Percentiles rank a stretch among this genome's conserved stretches.
These are phyloP conservation scores for Silurus asotus DNA, from an alignment of 2,113 vertebrate species.

Conservation along the genomic window DNA sequence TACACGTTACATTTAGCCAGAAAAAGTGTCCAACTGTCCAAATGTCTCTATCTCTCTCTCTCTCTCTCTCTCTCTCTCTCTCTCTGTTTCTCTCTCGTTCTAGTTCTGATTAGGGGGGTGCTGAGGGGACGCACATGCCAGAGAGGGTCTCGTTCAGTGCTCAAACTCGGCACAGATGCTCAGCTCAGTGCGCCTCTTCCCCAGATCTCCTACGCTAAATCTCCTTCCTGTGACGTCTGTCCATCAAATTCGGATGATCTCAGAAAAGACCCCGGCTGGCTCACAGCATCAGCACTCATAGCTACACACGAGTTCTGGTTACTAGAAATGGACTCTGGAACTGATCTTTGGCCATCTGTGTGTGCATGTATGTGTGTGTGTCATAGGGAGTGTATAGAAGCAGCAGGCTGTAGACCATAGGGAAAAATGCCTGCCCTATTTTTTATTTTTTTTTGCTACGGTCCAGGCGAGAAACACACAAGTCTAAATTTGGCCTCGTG, in stretches of 20 bases:
- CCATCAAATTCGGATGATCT: conserved; percentile 14
- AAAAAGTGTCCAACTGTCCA: conserved; percentile 33
- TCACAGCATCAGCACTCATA: background rate
- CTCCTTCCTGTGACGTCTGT: conserved; percentile 37
- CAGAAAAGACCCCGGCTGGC: conserved; percentile 16
- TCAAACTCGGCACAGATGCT: conserved; percentile 35
- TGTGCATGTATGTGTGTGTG: conserved; percentile 45
- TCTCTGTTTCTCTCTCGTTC: background rate
- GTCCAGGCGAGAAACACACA: conserved; percentile 76
- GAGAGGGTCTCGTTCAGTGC: conserved; percentile 24
- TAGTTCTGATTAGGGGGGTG: background rate
- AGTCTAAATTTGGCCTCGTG: conserved; percentile 71
- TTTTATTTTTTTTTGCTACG: conserved; percentile 70
- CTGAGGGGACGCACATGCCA: conserved; percentile 15
- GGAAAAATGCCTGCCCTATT: conserved; percentile 75
- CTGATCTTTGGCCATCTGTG: conserved; percentile 72
- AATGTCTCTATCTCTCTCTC: conserved; percentile 18
- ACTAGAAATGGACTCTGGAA: conserved; percentile 68
- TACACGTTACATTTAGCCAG: conserved; percentile 29
- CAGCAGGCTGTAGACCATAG: conserved; percentile 64
- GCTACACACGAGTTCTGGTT: conserved; percentile 52
- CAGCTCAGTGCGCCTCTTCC: background rate
- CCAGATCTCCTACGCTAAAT: conserved; percentile 35
- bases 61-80: conserved; percentile 26
- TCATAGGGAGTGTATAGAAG: conserved; percentile 44